A percentile compares a stretch with the other conserved stretches of the same genome.
Conservation (phyloP, 2,113 vertebrate species). For the Lethenteron reissneri region DNA sequence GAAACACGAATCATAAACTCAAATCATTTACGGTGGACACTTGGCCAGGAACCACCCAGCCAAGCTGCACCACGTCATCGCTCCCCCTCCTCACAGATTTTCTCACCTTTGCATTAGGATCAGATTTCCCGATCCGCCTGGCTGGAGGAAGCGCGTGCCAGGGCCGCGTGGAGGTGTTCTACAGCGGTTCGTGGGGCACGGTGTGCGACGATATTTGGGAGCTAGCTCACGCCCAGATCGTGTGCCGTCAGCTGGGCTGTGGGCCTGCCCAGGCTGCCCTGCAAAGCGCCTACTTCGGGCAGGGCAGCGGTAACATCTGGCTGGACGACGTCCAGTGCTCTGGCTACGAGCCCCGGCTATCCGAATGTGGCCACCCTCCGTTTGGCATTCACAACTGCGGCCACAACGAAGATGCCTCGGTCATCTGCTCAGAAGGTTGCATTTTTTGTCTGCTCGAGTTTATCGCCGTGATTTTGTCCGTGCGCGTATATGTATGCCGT, state of each 20-base stretch:
- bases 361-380: constrained; percentile 51
- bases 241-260: constrained; percentile 8
- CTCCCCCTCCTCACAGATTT: no score
- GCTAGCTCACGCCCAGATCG: neutral
- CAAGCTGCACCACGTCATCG: no score
- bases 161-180: constrained; percentile 9
- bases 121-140: constrained; percentile 18
- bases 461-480: no score
- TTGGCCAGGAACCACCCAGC: no score
- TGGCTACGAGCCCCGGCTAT: constrained; percentile 16
- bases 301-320: constrained; percentile 20
- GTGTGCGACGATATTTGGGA: constrained; percentile 9
- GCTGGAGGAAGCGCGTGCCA: no score
- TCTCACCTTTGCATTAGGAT: no score
- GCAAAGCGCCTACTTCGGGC: constrained; percentile 11
- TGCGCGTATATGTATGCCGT: no score
- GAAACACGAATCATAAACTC: no score
- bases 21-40: no score
- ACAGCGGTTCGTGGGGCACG: constrained; percentile 8
- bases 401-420: constrained; percentile 74
- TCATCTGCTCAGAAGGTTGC: constrained; percentile 27
- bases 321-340: constrained; percentile 21
- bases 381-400: constrained; percentile 87
- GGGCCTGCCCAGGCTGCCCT: constrained; percentile 15
- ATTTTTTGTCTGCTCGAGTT: no score